Conservation (phyloP, 2,797 vertebrate genomes). For the Sebastes umbrosus region DNA sequence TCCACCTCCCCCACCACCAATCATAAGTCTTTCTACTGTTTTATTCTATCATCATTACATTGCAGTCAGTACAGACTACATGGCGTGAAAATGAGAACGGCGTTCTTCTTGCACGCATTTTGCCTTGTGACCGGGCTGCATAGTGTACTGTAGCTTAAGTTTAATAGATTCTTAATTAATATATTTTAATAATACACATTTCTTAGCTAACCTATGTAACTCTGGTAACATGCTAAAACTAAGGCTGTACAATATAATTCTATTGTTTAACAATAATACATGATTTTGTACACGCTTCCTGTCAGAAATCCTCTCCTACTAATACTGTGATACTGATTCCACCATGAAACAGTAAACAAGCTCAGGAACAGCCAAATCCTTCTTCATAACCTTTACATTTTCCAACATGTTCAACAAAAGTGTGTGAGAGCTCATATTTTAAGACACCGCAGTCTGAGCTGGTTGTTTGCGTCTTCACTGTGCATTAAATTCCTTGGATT, state of each 20-base stretch:
- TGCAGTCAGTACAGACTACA: too few species aligned
- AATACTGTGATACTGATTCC: background rate
- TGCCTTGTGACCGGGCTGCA: too few species aligned
- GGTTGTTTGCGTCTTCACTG: background rate
- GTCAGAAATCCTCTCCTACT: background rate
- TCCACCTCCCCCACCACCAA: too few species aligned
- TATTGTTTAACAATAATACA: background rate
- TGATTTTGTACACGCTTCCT: background rate
- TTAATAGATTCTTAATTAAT: background rate
- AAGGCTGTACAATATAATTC: accelerated
- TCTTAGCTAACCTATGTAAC: background rate
- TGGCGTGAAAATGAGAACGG: too few species aligned
- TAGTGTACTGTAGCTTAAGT: too few species aligned
- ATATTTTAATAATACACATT: background rate
- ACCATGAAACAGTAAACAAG: background rate
- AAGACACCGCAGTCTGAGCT: background rate
- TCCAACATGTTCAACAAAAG: background rate
- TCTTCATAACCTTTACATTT: background rate
- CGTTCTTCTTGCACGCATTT: too few species aligned
- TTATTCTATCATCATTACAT: too few species aligned
- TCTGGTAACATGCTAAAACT: background rate
- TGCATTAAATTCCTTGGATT: background rate
- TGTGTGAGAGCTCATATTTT: background rate
- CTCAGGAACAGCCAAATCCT: background rate
- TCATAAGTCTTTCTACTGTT: too few species aligned